These are phyloP conservation scores for Brevimyrus niger DNA, from an alignment of 2,113 vertebrate species.

Conservation along the genomic window DNA sequence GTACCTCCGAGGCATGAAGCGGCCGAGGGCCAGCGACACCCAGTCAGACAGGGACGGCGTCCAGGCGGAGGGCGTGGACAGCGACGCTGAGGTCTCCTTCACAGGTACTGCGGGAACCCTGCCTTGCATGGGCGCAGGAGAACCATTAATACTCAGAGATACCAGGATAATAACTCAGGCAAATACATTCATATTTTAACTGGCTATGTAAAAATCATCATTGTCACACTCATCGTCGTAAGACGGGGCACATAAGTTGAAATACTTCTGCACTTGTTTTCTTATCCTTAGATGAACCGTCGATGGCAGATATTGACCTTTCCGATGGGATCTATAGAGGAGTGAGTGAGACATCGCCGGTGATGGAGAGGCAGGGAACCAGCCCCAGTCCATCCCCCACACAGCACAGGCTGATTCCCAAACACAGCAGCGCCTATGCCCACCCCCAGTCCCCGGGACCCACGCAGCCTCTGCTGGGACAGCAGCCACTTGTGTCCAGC, in stretches of 20 bases:
- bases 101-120: constrained; percentile 63
- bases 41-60: constrained; percentile 91
- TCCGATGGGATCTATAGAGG: constrained; percentile 78
- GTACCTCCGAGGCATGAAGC: constrained; percentile 90
- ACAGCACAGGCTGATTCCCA: constrained; percentile 66
- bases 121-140: not conserved
- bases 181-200: not conserved
- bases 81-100: constrained; percentile 92
- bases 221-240: not conserved
- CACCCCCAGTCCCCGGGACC: constrained; percentile 76
- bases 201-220: not conserved
- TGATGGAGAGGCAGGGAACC: constrained; percentile 64
- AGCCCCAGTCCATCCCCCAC: constrained; percentile 68
- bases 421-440: constrained; percentile 82
- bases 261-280: not conserved
- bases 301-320: constrained; percentile 78
- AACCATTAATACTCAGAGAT: not conserved
- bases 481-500: constrained; percentile 83
- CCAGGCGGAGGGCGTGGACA: constrained; percentile 88
- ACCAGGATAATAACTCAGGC: not conserved
- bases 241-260: not conserved
- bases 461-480: constrained; percentile 66
- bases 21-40: constrained; percentile 75
- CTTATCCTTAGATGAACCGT: constrained; percentile 72
- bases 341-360: constrained; percentile 69